Evolutionary conservation across 1,140 invertebrate species (phyloP).

Genomic region (Bombus vancouverensis): DNA sequence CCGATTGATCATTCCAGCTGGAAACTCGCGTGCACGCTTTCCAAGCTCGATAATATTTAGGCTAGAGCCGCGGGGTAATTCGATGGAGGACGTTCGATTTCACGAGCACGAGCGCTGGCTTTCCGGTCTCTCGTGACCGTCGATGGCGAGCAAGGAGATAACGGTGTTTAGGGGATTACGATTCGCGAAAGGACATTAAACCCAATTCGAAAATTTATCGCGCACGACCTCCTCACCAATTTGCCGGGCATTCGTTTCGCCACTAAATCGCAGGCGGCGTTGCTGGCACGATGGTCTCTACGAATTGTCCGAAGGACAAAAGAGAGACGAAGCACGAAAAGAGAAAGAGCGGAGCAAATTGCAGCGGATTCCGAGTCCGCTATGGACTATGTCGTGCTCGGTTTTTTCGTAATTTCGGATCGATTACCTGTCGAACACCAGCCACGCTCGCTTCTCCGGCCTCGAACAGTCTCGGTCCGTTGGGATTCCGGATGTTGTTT

Average conservation of each 20-base stretch:
- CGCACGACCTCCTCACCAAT: background rate
- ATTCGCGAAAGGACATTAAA: conserved; percentile 50
- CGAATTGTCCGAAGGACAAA: background rate
- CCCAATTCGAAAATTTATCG: conserved; percentile 25
- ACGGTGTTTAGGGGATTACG: conserved; percentile 30
- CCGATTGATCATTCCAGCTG: background rate
- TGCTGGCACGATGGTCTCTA: background rate
- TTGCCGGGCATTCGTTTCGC: background rate
- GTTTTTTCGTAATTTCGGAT: conserved; percentile 36
- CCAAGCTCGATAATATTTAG: background rate
- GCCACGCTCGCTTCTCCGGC: conserved; percentile 8
- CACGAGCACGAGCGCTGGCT: background rate
- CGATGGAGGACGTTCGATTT: background rate
- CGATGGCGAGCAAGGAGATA: conserved; percentile 21
- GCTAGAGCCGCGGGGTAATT: background rate
- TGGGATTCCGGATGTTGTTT: background rate
- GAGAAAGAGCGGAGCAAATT: background rate
- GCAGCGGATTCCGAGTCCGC: background rate
- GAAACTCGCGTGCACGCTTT: background rate
- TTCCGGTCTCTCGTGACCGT: background rate
- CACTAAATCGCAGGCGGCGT: background rate
- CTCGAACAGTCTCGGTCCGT: conserved; percentile 30
- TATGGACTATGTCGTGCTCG: background rate
- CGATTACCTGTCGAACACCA: conserved; percentile 36
- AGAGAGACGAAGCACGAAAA: no score